Base-by-base conservation (phyloP, 35 echinoderm and acorn worm genomes). In the Apostichopus californicus region DNA sequence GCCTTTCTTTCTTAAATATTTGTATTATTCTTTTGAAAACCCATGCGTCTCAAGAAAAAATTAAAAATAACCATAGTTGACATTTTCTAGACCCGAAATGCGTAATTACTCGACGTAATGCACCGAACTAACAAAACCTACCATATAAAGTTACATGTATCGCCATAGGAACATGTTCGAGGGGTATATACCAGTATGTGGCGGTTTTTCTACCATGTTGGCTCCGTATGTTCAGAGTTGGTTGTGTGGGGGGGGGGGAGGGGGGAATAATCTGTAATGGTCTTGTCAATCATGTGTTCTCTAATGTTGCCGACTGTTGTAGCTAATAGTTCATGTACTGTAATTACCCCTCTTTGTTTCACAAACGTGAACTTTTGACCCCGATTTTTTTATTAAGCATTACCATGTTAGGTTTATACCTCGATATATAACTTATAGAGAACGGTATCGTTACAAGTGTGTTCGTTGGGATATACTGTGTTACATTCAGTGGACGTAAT, bases 31-130 rank as follows among this genome's bases (percentile, higher is more conserved):
- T 18, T 75, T 75, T 75, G 71, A 18, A 75, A 75, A 75, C 71
- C 71, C 71, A 75, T 75, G n/a, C 71, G 71, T 75, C 71, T 75
- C 71, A 75, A 75, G 0, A 18, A 75, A 85, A 56, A 54, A 22
- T 17, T 60, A 85, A 85, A 85, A 85, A 58, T 85, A 85, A 85
- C 81, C n/a, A 85, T 85, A 85, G 5, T 59, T 85, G 81, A 85
- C 81, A 85, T 85, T 56, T 85, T 56, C 57, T 23, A 17, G 81
- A 85, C 57, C 81, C 55, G 57, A 85, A 85, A 85, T 56, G 57
- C 81, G 81, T 85, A 85, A 85, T 85, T 85, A 85, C 81, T 59
- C 57, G 20, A 85, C 81, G 55, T 23, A 58, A 85, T 85, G 55
- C 57, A 85, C 81, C 81, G 15, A 11, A 11, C 81, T 59, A n/a